Conservation (phyloP, 1,140 invertebrate genomes). For the Cherax quadricarinatus region DNA sequence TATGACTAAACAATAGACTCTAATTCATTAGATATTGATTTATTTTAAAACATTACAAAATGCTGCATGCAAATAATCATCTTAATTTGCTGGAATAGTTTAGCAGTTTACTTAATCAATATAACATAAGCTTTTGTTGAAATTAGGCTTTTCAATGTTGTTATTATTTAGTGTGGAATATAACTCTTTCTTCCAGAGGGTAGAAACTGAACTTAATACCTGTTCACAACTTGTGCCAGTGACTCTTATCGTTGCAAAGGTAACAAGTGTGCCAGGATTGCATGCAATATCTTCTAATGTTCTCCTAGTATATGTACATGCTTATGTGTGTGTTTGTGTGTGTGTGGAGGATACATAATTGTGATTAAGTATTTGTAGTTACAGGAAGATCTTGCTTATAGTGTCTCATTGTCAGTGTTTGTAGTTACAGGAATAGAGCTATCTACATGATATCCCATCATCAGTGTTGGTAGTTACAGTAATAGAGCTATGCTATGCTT, state of each 20-base stretch:
- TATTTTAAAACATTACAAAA: slow-evolving; percentile 2
- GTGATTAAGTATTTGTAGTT: too few species aligned
- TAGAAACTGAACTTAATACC: slow-evolving; percentile 71
- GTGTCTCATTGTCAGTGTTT: too few species aligned
- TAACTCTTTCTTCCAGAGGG: slow-evolving; percentile 69
- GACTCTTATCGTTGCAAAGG: slow-evolving; percentile 69
- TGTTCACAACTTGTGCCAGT: slow-evolving; percentile 69
- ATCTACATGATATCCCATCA: too few species aligned
- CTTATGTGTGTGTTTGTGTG: too few species aligned
- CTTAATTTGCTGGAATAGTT: neutral
- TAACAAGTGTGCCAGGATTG: slow-evolving; percentile 56
- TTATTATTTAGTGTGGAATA: neutral
- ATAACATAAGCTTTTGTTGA: slow-evolving; percentile 3
- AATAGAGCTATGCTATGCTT: too few species aligned
- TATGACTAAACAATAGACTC: slow-evolving; percentile 22
- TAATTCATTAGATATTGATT: slow-evolving; percentile 28
- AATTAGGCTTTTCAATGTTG: slow-evolving; percentile 8
- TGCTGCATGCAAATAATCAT: slow-evolving; percentile 47
- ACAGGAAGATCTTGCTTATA: too few species aligned
- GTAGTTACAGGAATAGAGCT: too few species aligned
- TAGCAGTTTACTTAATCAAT: slow-evolving; percentile 2
- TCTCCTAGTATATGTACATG: neutral
- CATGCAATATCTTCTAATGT: slow-evolving; percentile 26
- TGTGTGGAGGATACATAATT: too few species aligned
- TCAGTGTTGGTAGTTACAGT: too few species aligned